Evolutionary conservation across 2,113 vertebrate species (phyloP).

Genomic region (Hyperopisus bebe): DNA sequence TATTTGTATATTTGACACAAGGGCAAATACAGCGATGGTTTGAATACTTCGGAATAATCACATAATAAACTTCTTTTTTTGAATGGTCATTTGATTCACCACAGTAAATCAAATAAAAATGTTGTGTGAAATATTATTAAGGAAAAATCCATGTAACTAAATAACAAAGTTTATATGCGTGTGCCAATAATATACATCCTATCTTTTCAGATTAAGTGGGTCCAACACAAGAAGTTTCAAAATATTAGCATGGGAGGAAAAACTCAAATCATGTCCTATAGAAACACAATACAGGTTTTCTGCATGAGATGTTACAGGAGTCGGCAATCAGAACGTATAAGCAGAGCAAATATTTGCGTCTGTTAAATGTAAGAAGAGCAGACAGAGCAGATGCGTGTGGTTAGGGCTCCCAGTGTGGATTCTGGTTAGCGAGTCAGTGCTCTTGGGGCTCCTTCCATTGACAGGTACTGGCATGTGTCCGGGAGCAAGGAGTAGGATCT

Average conservation of each 20-base stretch:
- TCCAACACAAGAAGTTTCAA: not conserved
- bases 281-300: not conserved
- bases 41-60: not conserved
- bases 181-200: not conserved
- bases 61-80: not conserved
- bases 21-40: not conserved
- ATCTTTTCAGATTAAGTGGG: not conserved
- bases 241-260: not conserved
- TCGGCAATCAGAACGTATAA: not conserved
- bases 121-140: not conserved
- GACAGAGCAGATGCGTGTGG: not conserved
- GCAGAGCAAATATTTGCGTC: not conserved
- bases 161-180: not conserved
- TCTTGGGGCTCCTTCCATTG: conserved; percentile 70
- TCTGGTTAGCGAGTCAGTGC: not conserved
- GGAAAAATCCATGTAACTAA: not conserved
- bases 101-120: not conserved
- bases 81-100: not conserved
- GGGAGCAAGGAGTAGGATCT: conserved; percentile 62
- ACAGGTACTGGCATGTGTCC: conserved; percentile 72
- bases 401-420: not conserved
- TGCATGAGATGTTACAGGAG: not conserved
- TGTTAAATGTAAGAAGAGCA: not conserved
- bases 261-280: not conserved
- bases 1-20: not conserved